phyloP scores from a whole-genome alignment of 2,888 invertebrate species.

The Leptopilina syphax region DNA sequence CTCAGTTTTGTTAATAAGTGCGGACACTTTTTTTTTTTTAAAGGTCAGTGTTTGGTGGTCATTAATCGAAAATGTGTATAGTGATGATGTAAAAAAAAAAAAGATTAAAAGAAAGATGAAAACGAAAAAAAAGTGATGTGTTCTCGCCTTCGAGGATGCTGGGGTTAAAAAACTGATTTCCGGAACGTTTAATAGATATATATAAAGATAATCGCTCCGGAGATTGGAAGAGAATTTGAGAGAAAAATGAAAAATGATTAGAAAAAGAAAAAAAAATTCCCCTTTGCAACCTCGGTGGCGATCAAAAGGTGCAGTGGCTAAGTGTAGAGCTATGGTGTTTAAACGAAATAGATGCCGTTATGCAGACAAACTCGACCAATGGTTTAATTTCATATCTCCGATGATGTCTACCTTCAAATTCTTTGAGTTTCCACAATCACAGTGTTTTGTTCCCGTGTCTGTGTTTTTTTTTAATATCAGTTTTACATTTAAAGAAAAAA shows the following conservation, averaged over 20 bases:
- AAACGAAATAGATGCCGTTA: slow-evolving; percentile 74
- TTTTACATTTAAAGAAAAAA: neutral
- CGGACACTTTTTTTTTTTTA: slow-evolving; percentile 31
- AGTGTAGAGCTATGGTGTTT: slow-evolving; percentile 73
- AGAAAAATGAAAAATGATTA: no score
- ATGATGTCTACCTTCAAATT: slow-evolving; percentile 41
- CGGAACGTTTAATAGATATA: slow-evolving; percentile 11
- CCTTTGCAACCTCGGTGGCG: slow-evolving; percentile 55
- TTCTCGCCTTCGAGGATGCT: slow-evolving; percentile 66
- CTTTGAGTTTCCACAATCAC: slow-evolving; percentile 18
- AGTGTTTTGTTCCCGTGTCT: slow-evolving; percentile 31
- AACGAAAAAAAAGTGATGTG: slow-evolving; percentile 66
- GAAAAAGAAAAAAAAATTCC: slow-evolving; percentile 18
- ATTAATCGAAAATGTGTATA: slow-evolving; percentile 68
- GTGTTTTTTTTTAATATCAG: slow-evolving; percentile 1
- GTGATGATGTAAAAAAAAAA: slow-evolving; percentile 71
- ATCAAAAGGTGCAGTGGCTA: slow-evolving; percentile 73
- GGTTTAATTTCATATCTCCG: slow-evolving; percentile 60
- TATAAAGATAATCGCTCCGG: slow-evolving; percentile 48
- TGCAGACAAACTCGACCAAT: slow-evolving; percentile 68
- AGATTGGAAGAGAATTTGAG: slow-evolving; percentile 36
- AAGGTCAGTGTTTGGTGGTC: slow-evolving; percentile 68
- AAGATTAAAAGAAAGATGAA: slow-evolving; percentile 32
- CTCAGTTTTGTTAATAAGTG: slow-evolving; percentile 34
- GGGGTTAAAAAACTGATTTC: slow-evolving; percentile 50